phyloP scores from a whole-genome alignment of 35 echinoderm and acorn worm species.

The Apostichopus japonicus region DNA sequence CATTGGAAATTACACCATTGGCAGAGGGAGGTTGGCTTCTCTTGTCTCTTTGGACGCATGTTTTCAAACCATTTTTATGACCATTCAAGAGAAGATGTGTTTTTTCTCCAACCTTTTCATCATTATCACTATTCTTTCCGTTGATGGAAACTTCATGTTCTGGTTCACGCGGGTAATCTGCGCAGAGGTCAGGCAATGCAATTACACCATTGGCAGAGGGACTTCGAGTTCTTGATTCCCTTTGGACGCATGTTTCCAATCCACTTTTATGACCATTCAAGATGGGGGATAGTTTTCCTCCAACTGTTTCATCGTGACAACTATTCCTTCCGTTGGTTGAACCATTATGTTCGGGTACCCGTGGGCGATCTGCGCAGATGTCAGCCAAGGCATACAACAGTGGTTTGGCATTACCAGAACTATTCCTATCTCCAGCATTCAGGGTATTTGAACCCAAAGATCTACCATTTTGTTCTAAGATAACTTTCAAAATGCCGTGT shows the following conservation, averaged over 20 bases:
- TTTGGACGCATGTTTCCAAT: neutral
- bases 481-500: neutral
- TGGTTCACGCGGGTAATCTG: neutral
- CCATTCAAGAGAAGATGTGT: neutral
- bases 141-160: neutral
- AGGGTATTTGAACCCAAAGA: neutral
- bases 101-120: neutral
- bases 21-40: no score
- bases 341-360: neutral
- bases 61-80: neutral
- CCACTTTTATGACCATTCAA: neutral
- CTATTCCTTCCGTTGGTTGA: neutral
- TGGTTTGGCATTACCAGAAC: neutral
- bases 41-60: neutral
- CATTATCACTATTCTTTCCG: neutral
- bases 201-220: neutral
- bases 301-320: neutral
- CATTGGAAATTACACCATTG: no score
- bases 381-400: constrained; percentile 1
- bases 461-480: constrained; percentile 15
- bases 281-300: no score
- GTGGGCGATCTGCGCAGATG: constrained; percentile 11
- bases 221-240: no score
- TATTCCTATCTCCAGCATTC: neutral
- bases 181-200: constrained; percentile 1